Percentiles rank a stretch among this genome's conserved stretches.
Evolutionary conservation across 2,113 vertebrate genomes (phyloP).

Genomic region (Pithys albifrons): DNA sequence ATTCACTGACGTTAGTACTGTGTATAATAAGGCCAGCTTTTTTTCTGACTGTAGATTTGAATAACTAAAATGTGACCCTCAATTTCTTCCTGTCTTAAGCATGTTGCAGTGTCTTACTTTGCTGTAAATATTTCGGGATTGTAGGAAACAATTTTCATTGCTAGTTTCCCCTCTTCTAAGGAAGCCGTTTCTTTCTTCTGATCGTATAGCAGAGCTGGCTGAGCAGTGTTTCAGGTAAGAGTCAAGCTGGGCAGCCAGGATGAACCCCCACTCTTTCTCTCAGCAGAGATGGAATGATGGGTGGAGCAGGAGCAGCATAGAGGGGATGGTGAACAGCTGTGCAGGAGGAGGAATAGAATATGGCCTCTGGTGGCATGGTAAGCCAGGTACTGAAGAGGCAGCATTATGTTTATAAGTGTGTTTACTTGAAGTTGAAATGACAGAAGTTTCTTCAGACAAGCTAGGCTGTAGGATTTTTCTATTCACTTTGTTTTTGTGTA

Average conservation of each 20-base stretch:
- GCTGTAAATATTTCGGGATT: background rate
- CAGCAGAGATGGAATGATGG: background rate
- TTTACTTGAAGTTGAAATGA: background rate
- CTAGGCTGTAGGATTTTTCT: background rate
- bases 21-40: background rate
- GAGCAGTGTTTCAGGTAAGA: background rate
- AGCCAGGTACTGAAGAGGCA: background rate
- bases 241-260: background rate
- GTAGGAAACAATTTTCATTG: background rate
- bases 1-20: background rate
- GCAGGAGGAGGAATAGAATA: background rate
- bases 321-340: background rate
- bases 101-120: background rate
- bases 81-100: background rate
- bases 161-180: background rate
- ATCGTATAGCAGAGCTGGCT: background rate
- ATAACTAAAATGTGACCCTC: background rate
- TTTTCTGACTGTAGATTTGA: background rate
- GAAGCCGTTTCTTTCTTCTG: background rate
- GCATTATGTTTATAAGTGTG: rapidly evolving
- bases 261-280: background rate
- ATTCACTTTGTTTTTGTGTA: background rate
- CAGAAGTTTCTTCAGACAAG: background rate
- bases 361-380: background rate
- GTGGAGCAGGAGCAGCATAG: background rate